Base-by-base conservation (phyloP, 2,797 vertebrate genomes). In the Enoplosus armatus region DNA sequence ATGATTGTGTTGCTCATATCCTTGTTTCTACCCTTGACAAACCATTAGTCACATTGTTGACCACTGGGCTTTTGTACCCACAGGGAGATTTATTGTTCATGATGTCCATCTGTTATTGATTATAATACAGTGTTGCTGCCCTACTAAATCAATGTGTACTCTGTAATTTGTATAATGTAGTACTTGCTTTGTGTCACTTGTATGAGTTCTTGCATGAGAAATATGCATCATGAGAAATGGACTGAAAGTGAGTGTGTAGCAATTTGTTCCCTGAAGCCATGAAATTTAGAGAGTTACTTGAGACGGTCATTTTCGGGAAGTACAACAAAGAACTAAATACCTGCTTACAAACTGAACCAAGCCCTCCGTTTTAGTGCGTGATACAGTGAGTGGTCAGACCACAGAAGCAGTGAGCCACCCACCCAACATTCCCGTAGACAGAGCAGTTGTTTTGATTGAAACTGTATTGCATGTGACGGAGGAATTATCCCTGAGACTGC, bases 391-490 rank as follows among this genome's bases (percentile, higher is more conserved):
- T 26, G 84, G 87, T 91, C 45, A 47, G 73, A 89, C 84, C 93
- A 71, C 89, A 82, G 83, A 75, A 47, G 47, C 20, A 78, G 75
- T 81, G 86, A 90, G 76, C 63, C 80, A 76, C 70, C 72, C 68
- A 68, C 72, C 56, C 82, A 15, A 66, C 47, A 8, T 83, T 85
- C 79, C 87, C 59, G 6, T 61, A 83, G 41, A 80, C 80, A 31
- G 63, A 29, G 37, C 27, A 18, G 67, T 63, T 90, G 83, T 87
- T 93, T 91, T 74, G 68, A 50, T 75, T 83, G 15, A 81, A 77
- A 59, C 54, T 60, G 54, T n/a, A 50, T 91, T 72, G 88, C 89
- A 88, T 91, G 91, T 85, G 87, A 93, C 0, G 47, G 62, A 45
- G 66, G 78, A 77, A 84, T 90, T 89, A 85, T 85, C 72, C 73